A percentile compares a stretch with the other conserved stretches of the same genome.
These are phyloP conservation scores for Osmoderma eremita DNA, from an alignment of 2,888 invertebrate genomes.

Conservation along the genomic window DNA sequence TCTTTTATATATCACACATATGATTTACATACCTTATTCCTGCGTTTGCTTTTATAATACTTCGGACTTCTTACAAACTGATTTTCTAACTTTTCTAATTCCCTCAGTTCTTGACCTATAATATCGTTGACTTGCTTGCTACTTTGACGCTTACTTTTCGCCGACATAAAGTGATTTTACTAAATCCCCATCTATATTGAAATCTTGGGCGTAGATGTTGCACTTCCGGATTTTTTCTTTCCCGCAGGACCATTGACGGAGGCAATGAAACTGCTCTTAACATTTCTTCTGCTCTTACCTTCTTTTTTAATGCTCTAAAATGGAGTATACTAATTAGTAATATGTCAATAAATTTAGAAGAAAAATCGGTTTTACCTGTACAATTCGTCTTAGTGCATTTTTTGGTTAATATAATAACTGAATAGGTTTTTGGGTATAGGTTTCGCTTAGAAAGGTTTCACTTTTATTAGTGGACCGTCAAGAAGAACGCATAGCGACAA, in stretches of 20 bases:
- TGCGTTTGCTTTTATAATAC: constrained; percentile 52
- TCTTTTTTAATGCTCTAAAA: constrained; percentile 71
- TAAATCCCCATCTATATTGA: constrained; percentile 51
- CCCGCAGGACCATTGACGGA: constrained; percentile 75
- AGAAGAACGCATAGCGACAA: constrained; percentile 61
- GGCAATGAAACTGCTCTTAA: constrained; percentile 73
- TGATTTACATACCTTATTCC: constrained; percentile 41
- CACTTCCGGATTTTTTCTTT: constrained; percentile 60
- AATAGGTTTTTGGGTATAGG: constrained; percentile 77
- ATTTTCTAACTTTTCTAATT: constrained; percentile 63
- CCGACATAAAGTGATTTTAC: constrained; percentile 19
- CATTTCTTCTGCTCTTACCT: constrained; percentile 76
- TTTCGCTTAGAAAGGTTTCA: constrained; percentile 71
- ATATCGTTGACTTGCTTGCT: constrained; percentile 38
- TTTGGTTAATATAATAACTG: constrained; percentile 76
- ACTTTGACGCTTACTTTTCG: constrained; percentile 22
- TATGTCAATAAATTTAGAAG: not conserved
- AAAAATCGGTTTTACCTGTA: constrained; percentile 68
- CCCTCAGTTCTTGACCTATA: constrained; percentile 58
- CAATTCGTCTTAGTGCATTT: constrained; percentile 77
- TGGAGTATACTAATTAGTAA: not conserved
- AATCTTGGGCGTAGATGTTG: constrained; percentile 58
- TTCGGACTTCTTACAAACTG: constrained; percentile 68
- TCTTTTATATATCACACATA: not conserved
- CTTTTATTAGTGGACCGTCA: constrained; percentile 61